These are phyloP conservation scores for Seriola dumerili DNA, from an alignment of 2,113 vertebrate species.

Conservation along the genomic window DNA sequence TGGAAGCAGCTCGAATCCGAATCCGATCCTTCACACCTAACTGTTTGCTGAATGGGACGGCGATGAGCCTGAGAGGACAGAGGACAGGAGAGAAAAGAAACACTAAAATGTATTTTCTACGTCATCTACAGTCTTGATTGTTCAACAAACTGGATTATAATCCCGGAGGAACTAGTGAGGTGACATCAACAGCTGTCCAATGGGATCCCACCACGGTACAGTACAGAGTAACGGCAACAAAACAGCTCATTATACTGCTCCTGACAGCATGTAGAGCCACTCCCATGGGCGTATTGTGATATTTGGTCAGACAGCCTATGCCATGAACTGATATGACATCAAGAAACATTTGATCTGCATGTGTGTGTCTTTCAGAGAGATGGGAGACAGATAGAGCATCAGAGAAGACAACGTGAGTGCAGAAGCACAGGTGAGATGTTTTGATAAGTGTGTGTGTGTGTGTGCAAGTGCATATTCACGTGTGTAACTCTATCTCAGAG, in stretches of 20 bases:
- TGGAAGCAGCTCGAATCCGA: constrained; percentile 73
- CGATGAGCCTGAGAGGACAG: constrained; percentile 82
- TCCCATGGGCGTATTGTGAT: constrained; percentile 33
- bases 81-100: neutral
- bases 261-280: constrained; percentile 42
- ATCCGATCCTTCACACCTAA: constrained; percentile 87
- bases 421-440: neutral
- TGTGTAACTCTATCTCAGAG: constrained; percentile 67
- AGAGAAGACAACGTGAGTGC: constrained; percentile 14
- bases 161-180: neutral
- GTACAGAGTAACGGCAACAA: constrained; percentile 21
- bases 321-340: constrained; percentile 54
- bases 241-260: constrained; percentile 35
- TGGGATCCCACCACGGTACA: neutral
- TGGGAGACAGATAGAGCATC: neutral
- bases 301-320: constrained; percentile 37
- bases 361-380: constrained; percentile 16
- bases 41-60: constrained; percentile 84
- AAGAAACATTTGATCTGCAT: constrained; percentile 64
- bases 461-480: neutral
- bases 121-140: neutral
- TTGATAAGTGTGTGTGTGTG: constrained; percentile 37
- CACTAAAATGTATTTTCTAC: neutral
- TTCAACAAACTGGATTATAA: neutral
- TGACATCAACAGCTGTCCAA: constrained; percentile 37